Conservation (phyloP, 1,140 invertebrate genomes). For the Macrosteles quadrilineatus region DNA sequence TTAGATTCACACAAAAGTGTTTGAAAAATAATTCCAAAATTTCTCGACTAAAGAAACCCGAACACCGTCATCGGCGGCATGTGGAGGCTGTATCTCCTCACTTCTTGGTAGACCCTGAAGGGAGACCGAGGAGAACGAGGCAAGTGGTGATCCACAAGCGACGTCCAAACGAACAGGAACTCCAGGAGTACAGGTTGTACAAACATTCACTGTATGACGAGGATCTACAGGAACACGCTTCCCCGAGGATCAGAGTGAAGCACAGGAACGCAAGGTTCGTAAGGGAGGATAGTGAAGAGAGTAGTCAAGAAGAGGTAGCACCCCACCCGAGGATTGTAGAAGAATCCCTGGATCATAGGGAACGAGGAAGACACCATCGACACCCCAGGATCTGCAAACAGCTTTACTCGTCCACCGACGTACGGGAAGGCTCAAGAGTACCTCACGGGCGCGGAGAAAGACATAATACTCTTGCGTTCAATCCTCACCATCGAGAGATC, state of each 20-base stretch:
- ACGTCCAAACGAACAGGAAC: background rate
- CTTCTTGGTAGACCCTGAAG: too few relatives aligned
- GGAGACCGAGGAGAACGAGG: too few relatives aligned
- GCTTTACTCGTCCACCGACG: background rate
- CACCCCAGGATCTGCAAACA: background rate
- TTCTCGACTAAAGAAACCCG: background rate
- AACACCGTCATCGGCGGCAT: background rate
- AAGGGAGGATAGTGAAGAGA: background rate
- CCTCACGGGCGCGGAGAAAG: too few relatives aligned
- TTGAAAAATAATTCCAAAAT: background rate
- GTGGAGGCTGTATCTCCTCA: background rate
- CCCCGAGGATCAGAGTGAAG: background rate
- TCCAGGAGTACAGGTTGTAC: background rate
- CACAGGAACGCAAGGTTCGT: background rate
- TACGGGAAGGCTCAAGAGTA: background rate
- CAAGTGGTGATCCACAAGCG: too few relatives aligned
- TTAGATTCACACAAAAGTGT: too few relatives aligned
- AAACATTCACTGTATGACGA: slow-evolving; percentile 9
- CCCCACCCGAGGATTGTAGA: too few relatives aligned
- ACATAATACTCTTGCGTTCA: too few relatives aligned
- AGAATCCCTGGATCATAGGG: too few relatives aligned
- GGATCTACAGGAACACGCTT: background rate
- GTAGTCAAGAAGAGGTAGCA: background rate
- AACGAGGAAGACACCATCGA: background rate
- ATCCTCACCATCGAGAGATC: too few relatives aligned